phyloP scores from a whole-genome alignment of 1,140 invertebrate species.

The Drosophila ogumai region DNA sequence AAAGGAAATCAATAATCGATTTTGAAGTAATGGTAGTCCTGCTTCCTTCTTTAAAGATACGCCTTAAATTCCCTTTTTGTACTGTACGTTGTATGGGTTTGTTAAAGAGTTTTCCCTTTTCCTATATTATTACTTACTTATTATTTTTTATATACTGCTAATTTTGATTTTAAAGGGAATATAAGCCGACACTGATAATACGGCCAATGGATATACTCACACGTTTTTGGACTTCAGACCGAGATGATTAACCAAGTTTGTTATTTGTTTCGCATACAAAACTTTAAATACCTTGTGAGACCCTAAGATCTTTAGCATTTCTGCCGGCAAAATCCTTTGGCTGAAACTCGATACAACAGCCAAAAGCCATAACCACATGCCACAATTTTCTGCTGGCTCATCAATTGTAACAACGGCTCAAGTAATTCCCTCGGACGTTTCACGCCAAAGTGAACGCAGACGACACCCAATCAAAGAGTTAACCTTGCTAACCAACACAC shows the following conservation, averaged over 20 bases:
- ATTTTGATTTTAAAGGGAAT: neutral
- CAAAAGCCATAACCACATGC: slow-evolving; percentile 64
- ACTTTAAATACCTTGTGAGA: neutral
- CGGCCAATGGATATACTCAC: too few species aligned
- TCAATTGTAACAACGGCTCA: slow-evolving; percentile 77
- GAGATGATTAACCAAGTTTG: too few species aligned
- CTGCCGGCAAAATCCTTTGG: slow-evolving; percentile 16
- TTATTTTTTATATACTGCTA: too few species aligned
- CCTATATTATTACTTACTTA: too few species aligned
- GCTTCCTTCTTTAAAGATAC: slow-evolving; percentile 27
- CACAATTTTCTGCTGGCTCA: slow-evolving; percentile 74
- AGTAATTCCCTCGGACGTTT: slow-evolving; percentile 76
- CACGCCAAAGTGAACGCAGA: slow-evolving; percentile 80
- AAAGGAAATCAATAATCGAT: slow-evolving; percentile 63
- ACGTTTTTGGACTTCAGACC: too few species aligned
- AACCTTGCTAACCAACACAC: slow-evolving; percentile 11
- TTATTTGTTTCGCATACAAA: neutral
- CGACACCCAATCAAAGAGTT: slow-evolving; percentile 78
- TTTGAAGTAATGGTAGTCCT: slow-evolving; percentile 30
- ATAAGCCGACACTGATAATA: too few species aligned
- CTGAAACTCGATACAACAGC: slow-evolving; percentile 55
- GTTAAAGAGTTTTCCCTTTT: neutral
- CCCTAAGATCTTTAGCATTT: slow-evolving; percentile 5
- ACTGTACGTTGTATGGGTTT: neutral
- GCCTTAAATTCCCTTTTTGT: neutral